Evolutionary conservation across 2,888 invertebrate species (phyloP), one percentile per base, ranked within the genome.

Genomic region (Cancer borealis): DNA sequence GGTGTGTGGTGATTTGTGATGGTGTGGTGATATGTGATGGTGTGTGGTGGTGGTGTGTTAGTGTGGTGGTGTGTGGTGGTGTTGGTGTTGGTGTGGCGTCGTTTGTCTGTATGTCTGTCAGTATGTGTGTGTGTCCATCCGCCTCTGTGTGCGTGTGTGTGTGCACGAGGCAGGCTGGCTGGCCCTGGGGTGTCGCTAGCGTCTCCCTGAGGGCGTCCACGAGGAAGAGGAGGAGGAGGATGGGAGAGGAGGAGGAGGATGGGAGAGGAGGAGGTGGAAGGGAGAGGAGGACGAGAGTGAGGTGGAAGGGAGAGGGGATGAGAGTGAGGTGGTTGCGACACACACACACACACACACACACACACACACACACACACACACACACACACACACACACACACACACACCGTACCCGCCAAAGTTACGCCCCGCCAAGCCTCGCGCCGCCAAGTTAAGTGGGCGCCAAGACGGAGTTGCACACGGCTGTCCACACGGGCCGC

Each of bases 371-470:
- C 21, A 21, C 60, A 21, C 73, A 46, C 47, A 79, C 49, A 87
- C 66, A 88, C 88, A 87, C 93, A 47, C 79, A 47, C 90, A 73
- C 54, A n/a, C 49, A 87, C 84, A 30, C 93, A 21, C 91, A 26
- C 79, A 93, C 30, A 30, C 87, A 30, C 91, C 92, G 92, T 92
- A 92, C 94, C 94, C 94, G 92, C 94, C 94, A 94, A 94, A 90
- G 73, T 92, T 92, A 92, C 84, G 92, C 79, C n/a, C 94, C 92
- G 90, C 94, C 94, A 94, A 94, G 84, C 84, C 60, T 39, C 30
- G 91, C 92, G 91, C 91, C 94, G 94, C 94, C 91, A 94, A 94
- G 90, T 84, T 92, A 92, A 94, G 92, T 91, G 92, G 60, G 12
- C 39, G 94, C 94, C 66, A 94, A 94, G 90, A 60, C n/a, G 17